phyloP scores from a whole-genome alignment of 2,888 invertebrate genomes.

The Xanthorhoe designata region DNA sequence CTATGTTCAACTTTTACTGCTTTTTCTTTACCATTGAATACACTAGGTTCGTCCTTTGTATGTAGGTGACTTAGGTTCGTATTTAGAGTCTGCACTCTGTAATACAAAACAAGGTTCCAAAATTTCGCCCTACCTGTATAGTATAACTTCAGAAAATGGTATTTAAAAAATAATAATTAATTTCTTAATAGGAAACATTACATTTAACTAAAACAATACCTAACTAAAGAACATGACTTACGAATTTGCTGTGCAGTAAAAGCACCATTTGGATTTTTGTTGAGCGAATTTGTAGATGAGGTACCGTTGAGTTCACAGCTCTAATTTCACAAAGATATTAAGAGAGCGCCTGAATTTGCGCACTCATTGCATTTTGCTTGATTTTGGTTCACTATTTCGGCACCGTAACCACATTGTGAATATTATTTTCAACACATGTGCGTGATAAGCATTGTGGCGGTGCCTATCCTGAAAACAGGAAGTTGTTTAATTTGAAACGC shows the following conservation, averaged over 20 bases:
- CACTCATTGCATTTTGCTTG: slow-evolving; percentile 37
- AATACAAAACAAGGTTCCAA: no score
- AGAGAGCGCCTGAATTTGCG: slow-evolving; percentile 33
- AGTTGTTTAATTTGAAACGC: no score
- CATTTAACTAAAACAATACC: no score
- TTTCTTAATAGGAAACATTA: no score
- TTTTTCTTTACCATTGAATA: slow-evolving; percentile 15
- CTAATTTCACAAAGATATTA: slow-evolving; percentile 43
- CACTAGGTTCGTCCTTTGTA: neutral
- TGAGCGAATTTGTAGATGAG: slow-evolving; percentile 6
- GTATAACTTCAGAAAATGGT: no score
- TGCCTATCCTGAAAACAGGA: no score
- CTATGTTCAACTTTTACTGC: slow-evolving; percentile 17
- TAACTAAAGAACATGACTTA: no score
- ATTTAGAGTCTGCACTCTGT: no score
- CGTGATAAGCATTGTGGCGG: neutral
- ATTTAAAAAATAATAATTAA: no score
- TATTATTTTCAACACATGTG: slow-evolving; percentile 15
- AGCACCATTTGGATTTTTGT: slow-evolving; percentile 16
- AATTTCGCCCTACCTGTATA: no score
- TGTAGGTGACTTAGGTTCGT: neutral
- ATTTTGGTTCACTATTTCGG: slow-evolving; percentile 25
- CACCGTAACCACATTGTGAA: slow-evolving; percentile 7
- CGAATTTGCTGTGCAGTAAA: neutral
- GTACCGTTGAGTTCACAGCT: slow-evolving; percentile 25